These are phyloP conservation scores for Lepisosteus oculatus DNA, from an alignment of 2,113 vertebrate genomes.

Conservation along the genomic window DNA sequence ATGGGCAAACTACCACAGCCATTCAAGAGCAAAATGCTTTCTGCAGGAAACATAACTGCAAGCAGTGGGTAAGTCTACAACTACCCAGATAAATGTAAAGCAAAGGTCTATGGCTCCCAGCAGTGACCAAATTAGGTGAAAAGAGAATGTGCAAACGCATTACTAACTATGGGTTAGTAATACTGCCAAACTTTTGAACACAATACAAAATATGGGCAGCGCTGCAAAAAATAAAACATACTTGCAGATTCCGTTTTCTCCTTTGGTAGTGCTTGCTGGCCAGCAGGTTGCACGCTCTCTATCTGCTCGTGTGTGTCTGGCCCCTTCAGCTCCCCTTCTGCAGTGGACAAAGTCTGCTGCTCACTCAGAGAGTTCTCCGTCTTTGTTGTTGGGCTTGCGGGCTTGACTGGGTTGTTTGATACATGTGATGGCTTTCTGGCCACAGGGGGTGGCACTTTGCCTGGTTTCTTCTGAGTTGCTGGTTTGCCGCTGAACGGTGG, in stretches of 20 bases:
- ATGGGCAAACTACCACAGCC: too few relatives aligned
- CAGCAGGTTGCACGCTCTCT: conserved; percentile 50
- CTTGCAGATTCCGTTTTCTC: conserved; percentile 41
- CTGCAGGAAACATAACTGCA: too few relatives aligned
- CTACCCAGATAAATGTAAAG: neutral
- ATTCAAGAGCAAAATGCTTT: too few relatives aligned
- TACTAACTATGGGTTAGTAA: neutral
- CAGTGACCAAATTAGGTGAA: neutral
- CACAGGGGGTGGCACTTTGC: conserved; percentile 84
- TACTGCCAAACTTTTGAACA: conserved; percentile 15
- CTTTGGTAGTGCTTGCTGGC: conserved; percentile 44
- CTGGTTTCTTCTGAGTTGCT: conserved; percentile 51
- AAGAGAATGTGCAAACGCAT: neutral
- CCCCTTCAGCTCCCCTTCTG: conserved; percentile 23
- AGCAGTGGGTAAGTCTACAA: too few relatives aligned
- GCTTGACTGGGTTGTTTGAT: conserved; percentile 32
- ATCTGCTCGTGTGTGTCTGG: conserved; percentile 44
- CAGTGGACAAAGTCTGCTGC: neutral
- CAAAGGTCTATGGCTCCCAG: neutral
- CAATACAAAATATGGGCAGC: conserved; percentile 14
- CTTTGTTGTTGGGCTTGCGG: conserved; percentile 28
- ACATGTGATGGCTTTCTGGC: conserved; percentile 79
- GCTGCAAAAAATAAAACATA: conserved; percentile 33
- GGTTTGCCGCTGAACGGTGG: conserved; percentile 5
- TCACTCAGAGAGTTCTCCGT: conserved; percentile 12